Conservation (phyloP, 2,888 invertebrate genomes). For the Cosmia trapezina region DNA sequence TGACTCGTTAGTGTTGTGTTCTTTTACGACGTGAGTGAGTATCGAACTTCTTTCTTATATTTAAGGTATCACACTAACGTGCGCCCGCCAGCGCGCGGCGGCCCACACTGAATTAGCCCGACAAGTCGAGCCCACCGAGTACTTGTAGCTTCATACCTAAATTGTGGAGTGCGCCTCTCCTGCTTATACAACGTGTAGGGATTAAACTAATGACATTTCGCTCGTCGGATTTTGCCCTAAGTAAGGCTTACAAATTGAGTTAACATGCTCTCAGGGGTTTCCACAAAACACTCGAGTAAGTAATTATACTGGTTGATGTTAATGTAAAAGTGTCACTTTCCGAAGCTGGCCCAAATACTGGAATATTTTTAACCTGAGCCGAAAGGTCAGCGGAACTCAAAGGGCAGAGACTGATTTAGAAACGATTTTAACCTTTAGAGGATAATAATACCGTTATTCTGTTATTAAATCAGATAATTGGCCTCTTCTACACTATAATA, state of each 20-base stretch:
- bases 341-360: conserved; percentile 9
- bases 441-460: conserved; percentile 7
- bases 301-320: background rate
- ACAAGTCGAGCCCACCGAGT: too few relatives aligned
- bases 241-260: background rate
- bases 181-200: background rate
- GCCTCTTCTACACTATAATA: too few relatives aligned
- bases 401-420: conserved; percentile 48
- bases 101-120: too few relatives aligned
- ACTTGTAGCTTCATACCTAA: too few relatives aligned
- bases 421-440: conserved; percentile 32
- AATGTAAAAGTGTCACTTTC: background rate
- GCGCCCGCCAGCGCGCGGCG: too few relatives aligned
- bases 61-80: too few relatives aligned
- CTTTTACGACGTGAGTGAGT: too few relatives aligned
- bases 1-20: too few relatives aligned
- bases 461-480: conserved; percentile 5
- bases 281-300: background rate
- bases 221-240: background rate
- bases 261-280: background rate
- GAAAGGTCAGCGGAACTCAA: conserved; percentile 46
- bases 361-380: conserved; percentile 26
- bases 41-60: too few relatives aligned
- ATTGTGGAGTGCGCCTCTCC: too few relatives aligned
- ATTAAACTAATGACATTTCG: background rate